These are phyloP conservation scores for Drosophila asahinai DNA, from an alignment of 1,140 invertebrate genomes.

Conservation along the genomic window DNA sequence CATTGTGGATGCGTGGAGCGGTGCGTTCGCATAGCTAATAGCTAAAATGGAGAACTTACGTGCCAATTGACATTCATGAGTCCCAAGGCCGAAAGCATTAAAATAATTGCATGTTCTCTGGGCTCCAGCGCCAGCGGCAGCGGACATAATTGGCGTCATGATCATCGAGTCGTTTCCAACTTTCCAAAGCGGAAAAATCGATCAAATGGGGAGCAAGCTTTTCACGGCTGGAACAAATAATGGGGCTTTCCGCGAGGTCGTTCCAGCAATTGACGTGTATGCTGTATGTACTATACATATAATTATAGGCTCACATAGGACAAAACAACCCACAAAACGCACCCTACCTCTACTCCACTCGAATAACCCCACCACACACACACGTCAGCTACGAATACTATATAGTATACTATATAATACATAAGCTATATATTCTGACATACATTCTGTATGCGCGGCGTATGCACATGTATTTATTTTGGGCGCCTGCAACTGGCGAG, in stretches of 20 bases:
- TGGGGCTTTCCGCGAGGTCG: conserved; percentile 30
- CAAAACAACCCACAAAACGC: conserved; percentile 29
- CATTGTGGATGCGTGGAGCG: conserved; percentile 48
- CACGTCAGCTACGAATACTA: not conserved
- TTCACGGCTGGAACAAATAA: not conserved
- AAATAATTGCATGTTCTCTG: conserved; percentile 78
- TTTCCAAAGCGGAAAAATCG: conserved; percentile 70
- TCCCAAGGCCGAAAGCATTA: conserved; percentile 79
- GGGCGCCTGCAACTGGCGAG: conserved; percentile 5
- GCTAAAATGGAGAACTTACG: conserved; percentile 53
- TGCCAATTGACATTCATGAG: conserved; percentile 81
- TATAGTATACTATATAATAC: conserved; percentile 5
- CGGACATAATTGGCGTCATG: conserved; percentile 71
- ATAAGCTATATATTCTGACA: conserved; percentile 7
- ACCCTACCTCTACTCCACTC: conserved; percentile 52
- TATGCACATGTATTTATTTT: conserved; percentile 24
- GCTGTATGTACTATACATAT: conserved; percentile 12
- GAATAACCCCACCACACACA: conserved; percentile 21
- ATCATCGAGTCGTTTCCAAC: conserved; percentile 58
- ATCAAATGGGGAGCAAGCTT: conserved; percentile 39
- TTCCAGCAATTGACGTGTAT: conserved; percentile 37
- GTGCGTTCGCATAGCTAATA: conserved; percentile 29
- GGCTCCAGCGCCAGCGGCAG: conserved; percentile 36
- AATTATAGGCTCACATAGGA: conserved; percentile 53
- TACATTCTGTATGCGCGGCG: conserved; percentile 11